Base-by-base conservation (phyloP, 2,888 invertebrate genomes). In the Cristatella mucedo region DNA sequence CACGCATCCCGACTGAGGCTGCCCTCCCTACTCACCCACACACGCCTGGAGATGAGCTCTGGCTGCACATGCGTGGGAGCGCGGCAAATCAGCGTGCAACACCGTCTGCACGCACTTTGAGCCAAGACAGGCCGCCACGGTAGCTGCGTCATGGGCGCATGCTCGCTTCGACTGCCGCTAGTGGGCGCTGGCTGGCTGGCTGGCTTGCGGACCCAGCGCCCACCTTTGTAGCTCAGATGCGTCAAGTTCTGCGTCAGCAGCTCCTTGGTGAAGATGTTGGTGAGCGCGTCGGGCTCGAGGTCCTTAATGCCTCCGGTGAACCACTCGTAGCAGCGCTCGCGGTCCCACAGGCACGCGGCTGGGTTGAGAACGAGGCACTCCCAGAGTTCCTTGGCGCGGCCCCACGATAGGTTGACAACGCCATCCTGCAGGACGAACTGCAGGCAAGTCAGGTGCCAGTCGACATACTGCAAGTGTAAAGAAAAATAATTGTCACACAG, bases 281-380 rank as follows among this genome's bases (percentile, higher is more conserved):
- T 53, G 46, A 66, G 66, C 1, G 68, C 67, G 21, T 68, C 67
- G 34, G 57, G 51, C 42, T 68, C 68, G 41, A 71, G 48, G 48
- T 70, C 69, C 40, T 56, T 53, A 19, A 66, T 48, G 21, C 69
- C 64, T 42, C 57, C 57, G 38, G 56, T 60, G 50, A 70, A 68
- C 69, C 69, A 70, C 33, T 65, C 63, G 50, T 66, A 69, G 44
- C 68, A 68, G 2, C 59, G 62, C 67, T 68, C 66, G 46, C 55
- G 58, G 46, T 69, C 68, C 57, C 63, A 62, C 21, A 59, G 57
- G 48, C 66, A 67, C 15, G 68, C 63, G 36, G 63, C 60, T 5
- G 57, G 51, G 44, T 63, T 65, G 19, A 56, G 59, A 4, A 67
- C 59, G 36, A 71, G 53, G 3, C 63, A 63, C 32, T 62, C 58